These are phyloP conservation scores for Mythimna loreyi DNA, from an alignment of 2,888 invertebrate genomes.

Conservation along the genomic window DNA sequence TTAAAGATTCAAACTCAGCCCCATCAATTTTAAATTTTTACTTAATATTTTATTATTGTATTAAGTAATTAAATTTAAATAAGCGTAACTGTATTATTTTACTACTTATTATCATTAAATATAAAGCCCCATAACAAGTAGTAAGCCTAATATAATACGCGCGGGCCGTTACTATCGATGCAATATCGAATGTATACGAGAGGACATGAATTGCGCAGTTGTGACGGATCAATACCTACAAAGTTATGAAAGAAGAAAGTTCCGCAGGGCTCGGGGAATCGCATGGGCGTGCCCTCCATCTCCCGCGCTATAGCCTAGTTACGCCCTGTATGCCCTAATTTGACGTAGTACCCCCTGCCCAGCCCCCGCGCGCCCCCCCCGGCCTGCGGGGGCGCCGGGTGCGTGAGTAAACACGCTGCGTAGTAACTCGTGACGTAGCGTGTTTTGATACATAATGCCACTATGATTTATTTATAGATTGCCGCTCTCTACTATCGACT, in stretches of 20 bases:
- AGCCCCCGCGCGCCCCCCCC: slow-evolving; percentile 65
- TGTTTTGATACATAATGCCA: slow-evolving; percentile 66
- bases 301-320: slow-evolving; percentile 89
- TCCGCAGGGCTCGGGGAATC: slow-evolving; percentile 88
- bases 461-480: slow-evolving; percentile 68
- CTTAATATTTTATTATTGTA: too few species aligned
- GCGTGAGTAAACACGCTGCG: slow-evolving; percentile 78
- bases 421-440: slow-evolving; percentile 68
- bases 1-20: background rate
- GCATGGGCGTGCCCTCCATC: slow-evolving; percentile 87
- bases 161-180: slow-evolving; percentile 74
- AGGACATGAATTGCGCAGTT: slow-evolving; percentile 89
- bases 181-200: slow-evolving; percentile 80
- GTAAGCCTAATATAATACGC: slow-evolving; percentile 51
- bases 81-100: background rate
- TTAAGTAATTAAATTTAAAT: background rate
- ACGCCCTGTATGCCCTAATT: slow-evolving; percentile 90
- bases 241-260: slow-evolving; percentile 91
- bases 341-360: slow-evolving; percentile 81
- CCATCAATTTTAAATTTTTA: background rate
- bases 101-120: slow-evolving; percentile 14
- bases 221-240: slow-evolving; percentile 89
- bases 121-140: slow-evolving; percentile 28
- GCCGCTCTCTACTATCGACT: slow-evolving; percentile 53
- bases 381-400: slow-evolving; percentile 43